Evolutionary conservation across 2,797 vertebrate genomes (phyloP), one percentile per base, ranked within the genome.

Genomic region (Phalloptychus januarius): DNA sequence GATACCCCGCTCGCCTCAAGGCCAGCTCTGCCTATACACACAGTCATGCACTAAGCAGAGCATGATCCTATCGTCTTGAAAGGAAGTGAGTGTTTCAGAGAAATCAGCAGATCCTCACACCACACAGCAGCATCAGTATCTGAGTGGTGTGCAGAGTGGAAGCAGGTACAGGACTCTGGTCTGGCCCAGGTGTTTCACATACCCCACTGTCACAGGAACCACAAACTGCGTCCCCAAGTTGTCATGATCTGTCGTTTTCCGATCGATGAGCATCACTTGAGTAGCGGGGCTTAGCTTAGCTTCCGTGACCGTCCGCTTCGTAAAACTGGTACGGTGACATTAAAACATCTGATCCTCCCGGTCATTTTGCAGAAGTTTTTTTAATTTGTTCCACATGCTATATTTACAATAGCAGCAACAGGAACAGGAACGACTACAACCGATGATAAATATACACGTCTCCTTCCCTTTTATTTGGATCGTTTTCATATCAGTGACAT

Each of bases 1-100:
- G 84, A 87, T 77, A 78, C 52, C 54, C n/a, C 11, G 11, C 72
- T 85, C 73, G 83, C 88, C 72, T 72, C 11, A 38, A 82, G 91
- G 89, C 87, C n/a, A 78, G 70, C 69, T 78, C 56, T 80, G 79
- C 78, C 83, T 77, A 86, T 73, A 80, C 78, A 84, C 74, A 85
- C n/a, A 61, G 16, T 56, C 87, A 83, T 74, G 84, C 79, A 72
- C 79, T 75, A 80, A 86, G 72, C 78, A 56, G 74, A 65, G 84
- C 50, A 42, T 54, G 75, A 86, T 83, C 74, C 1, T 45, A 89
- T 89, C 83, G 56, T 81, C 13, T 8, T 2, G 38, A 40, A 79
- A 46, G 76, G 56, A 8, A 33, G 10, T 5, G 58, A 58, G 44
- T 70, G 36, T 79, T 75, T 42, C 45, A 18, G 25, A 33, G 18